phyloP scores from a whole-genome alignment of 1,140 invertebrate species.

The Bombus sibiricus region DNA sequence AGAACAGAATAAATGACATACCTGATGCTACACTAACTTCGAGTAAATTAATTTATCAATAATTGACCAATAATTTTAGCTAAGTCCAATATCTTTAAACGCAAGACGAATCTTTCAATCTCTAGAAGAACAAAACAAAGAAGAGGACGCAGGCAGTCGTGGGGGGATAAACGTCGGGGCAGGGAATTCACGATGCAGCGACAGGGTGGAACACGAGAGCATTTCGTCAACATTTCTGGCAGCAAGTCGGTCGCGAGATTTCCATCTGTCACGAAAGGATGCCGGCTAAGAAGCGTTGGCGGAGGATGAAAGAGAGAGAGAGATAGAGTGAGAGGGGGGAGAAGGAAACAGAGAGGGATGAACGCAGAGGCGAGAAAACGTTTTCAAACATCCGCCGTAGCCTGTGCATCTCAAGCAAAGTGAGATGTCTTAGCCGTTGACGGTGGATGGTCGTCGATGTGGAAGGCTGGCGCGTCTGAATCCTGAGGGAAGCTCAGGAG shows the following conservation, averaged over 20 bases:
- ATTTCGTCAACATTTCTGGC: constrained; percentile 64
- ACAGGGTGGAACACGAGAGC: constrained; percentile 32
- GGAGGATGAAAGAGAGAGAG: neutral
- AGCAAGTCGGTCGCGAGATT: constrained; percentile 63
- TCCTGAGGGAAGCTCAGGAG: constrained; percentile 45
- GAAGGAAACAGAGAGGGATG: neutral
- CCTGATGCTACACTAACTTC: no score
- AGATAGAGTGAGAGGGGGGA: neutral
- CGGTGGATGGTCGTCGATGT: constrained; percentile 61
- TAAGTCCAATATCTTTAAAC: no score
- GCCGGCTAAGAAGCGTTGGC: constrained; percentile 13
- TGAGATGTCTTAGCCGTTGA: constrained; percentile 65
- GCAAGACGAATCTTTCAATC: no score
- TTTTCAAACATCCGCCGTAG: constrained; percentile 61
- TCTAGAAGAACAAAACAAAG: neutral
- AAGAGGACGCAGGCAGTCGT: neutral
- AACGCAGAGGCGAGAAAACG: constrained; percentile 52
- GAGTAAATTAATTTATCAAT: no score
- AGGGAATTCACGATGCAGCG: neutral
- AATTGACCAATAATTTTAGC: neutral
- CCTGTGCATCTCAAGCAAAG: constrained; percentile 56
- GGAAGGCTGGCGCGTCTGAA: constrained; percentile 55
- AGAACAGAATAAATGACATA: no score
- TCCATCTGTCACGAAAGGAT: constrained; percentile 59
- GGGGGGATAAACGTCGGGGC: neutral